phyloP scores from a whole-genome alignment of 2,888 invertebrate genomes.

The Tanypteryx hageni region DNA sequence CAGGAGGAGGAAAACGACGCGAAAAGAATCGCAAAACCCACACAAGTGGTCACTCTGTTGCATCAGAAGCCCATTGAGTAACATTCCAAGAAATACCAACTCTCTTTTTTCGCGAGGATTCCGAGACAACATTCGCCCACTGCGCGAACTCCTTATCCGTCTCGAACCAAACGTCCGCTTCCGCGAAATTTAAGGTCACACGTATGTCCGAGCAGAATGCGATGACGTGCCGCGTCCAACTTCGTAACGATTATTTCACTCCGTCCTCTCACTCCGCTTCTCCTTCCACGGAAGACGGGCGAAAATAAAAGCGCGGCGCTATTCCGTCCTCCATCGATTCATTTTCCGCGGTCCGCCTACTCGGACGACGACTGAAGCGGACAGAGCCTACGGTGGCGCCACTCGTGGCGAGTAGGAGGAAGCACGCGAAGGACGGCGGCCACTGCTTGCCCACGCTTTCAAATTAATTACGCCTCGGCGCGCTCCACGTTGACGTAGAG shows the following conservation, averaged over 20 bases:
- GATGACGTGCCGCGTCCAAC: neutral
- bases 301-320: slow-evolving; percentile 27
- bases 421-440: slow-evolving; percentile 36
- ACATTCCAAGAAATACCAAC: slow-evolving; percentile 23
- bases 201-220: slow-evolving; percentile 10
- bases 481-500: neutral
- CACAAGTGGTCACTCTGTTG: neutral
- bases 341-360: slow-evolving; percentile 50
- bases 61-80: neutral
- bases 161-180: neutral
- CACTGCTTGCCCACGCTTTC: neutral
- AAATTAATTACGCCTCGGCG: slow-evolving; percentile 1
- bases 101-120: neutral
- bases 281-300: neutral
- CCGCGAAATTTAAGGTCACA: slow-evolving; percentile 42
- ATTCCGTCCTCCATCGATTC: slow-evolving; percentile 42
- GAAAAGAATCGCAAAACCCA: neutral
- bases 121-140: slow-evolving; percentile 10
- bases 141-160: neutral
- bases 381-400: neutral
- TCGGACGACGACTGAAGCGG: neutral
- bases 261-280: neutral
- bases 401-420: slow-evolving; percentile 16
- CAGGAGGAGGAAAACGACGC: neutral
- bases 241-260: neutral